These are phyloP conservation scores for Chironomus riparius DNA, from an alignment of 2,888 invertebrate genomes.

Conservation along the genomic window DNA sequence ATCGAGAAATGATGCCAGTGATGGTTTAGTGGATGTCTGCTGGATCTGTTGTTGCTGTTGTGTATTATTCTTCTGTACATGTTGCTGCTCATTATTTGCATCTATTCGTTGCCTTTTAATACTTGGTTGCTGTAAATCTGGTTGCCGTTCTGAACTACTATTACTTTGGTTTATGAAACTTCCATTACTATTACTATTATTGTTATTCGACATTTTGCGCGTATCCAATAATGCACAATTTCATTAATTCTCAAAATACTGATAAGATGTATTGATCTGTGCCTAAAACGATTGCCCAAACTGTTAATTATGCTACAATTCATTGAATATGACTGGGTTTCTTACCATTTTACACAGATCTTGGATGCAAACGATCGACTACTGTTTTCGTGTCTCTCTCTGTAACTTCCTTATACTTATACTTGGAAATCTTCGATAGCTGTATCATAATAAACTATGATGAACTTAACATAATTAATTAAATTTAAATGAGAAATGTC, in stretches of 20 bases:
- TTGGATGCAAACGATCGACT: not conserved
- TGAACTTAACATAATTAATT: too few relatives aligned
- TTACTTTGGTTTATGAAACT: conserved; percentile 4
- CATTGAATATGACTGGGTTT: not conserved
- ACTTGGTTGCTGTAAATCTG: conserved; percentile 56
- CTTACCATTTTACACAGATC: conserved; percentile 17
- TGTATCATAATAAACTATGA: too few relatives aligned
- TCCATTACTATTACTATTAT: conserved; percentile 17
- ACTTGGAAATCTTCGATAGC: too few relatives aligned
- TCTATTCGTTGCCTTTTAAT: conserved; percentile 74
- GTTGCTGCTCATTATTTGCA: conserved; percentile 2
- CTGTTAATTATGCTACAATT: too few relatives aligned
- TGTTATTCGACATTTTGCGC: conserved; percentile 16
- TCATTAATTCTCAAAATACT: not conserved
- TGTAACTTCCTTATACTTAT: too few relatives aligned
- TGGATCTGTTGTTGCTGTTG: not conserved
- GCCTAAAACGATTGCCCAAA: conserved; percentile 5
- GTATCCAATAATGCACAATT: conserved; percentile 5
- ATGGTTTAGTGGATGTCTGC: not conserved
- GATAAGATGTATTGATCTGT: not conserved
- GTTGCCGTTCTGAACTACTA: conserved; percentile 3
- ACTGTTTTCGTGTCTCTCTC: too few relatives aligned
- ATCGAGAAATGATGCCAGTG: conserved; percentile 6
- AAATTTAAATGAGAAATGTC: not conserved
- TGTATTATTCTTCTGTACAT: not conserved